phyloP scores from a whole-genome alignment of 2,113 vertebrate genomes.

The Heterotilapia buettikoferi region DNA sequence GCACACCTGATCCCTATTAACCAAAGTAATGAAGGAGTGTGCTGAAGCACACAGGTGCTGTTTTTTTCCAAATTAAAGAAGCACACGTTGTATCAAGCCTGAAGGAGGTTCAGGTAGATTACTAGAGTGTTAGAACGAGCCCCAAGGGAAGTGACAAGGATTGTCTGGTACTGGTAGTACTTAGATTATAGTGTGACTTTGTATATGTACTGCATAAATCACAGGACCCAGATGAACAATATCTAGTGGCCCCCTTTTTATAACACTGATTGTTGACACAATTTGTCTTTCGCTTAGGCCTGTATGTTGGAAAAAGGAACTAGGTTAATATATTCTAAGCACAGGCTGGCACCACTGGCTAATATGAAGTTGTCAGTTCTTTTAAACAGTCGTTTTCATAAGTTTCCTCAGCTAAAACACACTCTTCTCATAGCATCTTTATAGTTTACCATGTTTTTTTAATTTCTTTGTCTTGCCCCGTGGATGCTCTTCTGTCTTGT shows the following conservation, averaged over 20 bases:
- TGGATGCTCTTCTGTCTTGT: background rate
- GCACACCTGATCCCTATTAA: slow-evolving; percentile 26
- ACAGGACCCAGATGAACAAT: background rate
- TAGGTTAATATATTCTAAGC: background rate
- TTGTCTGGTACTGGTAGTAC: background rate
- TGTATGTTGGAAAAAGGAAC: background rate
- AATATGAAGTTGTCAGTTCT: background rate
- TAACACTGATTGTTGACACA: background rate
- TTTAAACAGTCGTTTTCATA: accelerated
- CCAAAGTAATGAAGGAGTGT: background rate
- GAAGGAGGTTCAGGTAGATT: background rate
- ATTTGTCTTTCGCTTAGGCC: background rate
- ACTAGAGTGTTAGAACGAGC: background rate
- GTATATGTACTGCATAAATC: background rate
- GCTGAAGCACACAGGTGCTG: background rate
- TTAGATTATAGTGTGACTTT: background rate
- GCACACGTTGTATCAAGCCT: background rate
- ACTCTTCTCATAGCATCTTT: background rate
- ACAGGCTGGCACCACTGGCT: too few species aligned
- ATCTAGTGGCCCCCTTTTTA: background rate
- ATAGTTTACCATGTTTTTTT: background rate
- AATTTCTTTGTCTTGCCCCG: background rate
- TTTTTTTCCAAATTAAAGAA: background rate
- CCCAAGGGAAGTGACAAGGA: background rate
- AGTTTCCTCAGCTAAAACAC: background rate